These are phyloP conservation scores for Danio choprae DNA, from an alignment of 2,797 vertebrate species.

Conservation along the genomic window DNA sequence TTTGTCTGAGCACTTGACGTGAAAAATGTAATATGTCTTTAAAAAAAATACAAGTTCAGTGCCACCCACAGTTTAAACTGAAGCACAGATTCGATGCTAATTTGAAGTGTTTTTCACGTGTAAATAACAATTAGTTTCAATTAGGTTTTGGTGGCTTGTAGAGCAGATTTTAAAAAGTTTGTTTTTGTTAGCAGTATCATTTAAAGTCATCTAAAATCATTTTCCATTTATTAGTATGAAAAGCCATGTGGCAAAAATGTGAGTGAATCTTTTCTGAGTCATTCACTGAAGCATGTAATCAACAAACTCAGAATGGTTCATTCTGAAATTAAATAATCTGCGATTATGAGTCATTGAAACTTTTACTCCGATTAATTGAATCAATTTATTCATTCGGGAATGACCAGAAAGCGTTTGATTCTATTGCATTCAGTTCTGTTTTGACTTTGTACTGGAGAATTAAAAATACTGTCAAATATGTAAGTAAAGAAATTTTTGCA, in stretches of 20 bases:
- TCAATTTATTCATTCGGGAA: neutral
- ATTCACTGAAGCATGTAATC: too few relatives aligned
- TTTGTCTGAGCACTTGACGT: conserved; percentile 40
- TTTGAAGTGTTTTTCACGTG: neutral
- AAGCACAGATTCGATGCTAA: neutral
- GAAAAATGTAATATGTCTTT: conserved; percentile 56
- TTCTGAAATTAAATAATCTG: neutral
- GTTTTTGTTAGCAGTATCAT: too few relatives aligned
- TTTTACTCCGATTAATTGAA: neutral
- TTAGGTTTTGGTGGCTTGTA: neutral
- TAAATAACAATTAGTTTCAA: neutral
- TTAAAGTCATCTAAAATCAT: too few relatives aligned
- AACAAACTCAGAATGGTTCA: too few relatives aligned
- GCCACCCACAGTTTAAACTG: neutral
- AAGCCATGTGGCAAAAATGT: too few relatives aligned
- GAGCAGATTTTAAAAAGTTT: too few relatives aligned
- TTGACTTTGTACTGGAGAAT: neutral
- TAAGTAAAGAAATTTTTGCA: neutral
- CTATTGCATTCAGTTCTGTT: neutral
- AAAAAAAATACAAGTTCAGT: neutral
- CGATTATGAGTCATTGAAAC: conserved; percentile 2
- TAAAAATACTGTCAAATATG: neutral
- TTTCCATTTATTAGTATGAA: too few relatives aligned
- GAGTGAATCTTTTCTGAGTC: too few relatives aligned
- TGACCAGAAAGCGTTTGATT: neutral